These are phyloP conservation scores for Caranx ignobilis DNA, from an alignment of 2,113 vertebrate genomes.

Conservation along the genomic window DNA sequence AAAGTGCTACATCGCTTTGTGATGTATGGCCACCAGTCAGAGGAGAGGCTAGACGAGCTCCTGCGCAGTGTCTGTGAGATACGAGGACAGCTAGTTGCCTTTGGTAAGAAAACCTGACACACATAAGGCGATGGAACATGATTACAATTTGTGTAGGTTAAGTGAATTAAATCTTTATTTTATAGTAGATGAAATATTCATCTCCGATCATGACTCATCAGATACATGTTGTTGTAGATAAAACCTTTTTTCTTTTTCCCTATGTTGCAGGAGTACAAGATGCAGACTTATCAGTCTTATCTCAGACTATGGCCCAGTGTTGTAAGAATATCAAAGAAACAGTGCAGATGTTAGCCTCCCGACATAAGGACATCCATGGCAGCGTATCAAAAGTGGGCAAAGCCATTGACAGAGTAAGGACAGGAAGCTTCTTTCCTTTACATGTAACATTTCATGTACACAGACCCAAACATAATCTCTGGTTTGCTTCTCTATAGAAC, in stretches of 20 bases:
- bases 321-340: slow-evolving; percentile 93
- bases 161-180: not conserved
- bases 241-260: not conserved
- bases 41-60: slow-evolving; percentile 91
- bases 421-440: not conserved
- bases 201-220: not conserved
- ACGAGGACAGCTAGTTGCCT: slow-evolving; percentile 86
- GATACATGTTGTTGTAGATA: not conserved
- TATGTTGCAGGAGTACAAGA: slow-evolving; percentile 87
- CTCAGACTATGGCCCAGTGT: slow-evolving; percentile 91
- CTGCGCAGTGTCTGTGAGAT: slow-evolving; percentile 89
- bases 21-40: slow-evolving; percentile 91
- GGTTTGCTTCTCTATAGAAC: slow-evolving; percentile 80
- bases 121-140: not conserved
- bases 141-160: not conserved
- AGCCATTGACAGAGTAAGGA: slow-evolving; percentile 90
- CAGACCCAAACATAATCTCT: not conserved
- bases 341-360: slow-evolving; percentile 89
- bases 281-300: slow-evolving; percentile 87
- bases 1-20: slow-evolving; percentile 93
- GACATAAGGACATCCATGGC: slow-evolving; percentile 93
- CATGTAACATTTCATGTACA: not conserved
- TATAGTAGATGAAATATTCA: not conserved
- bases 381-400: slow-evolving; percentile 93
- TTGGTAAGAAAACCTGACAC: slow-evolving; percentile 79